Conservation (phyloP, 1,140 invertebrate species). For the Scaptomyza pallida region DNA sequence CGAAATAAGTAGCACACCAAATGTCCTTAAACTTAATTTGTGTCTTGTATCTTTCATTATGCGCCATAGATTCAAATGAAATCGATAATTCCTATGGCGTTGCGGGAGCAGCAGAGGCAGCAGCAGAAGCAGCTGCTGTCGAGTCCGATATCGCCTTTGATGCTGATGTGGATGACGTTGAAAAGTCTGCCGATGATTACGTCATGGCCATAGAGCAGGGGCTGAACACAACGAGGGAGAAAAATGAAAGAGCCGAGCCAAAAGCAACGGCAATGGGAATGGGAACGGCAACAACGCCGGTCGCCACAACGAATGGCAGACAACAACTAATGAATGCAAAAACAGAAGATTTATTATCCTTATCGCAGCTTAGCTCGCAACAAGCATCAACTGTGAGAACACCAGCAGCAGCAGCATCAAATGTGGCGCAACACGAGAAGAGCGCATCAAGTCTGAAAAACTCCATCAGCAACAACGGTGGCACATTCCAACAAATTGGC, state of each 20-base stretch:
- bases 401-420: conserved; percentile 11
- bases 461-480: conserved; percentile 35
- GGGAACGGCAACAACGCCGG: conserved; percentile 24
- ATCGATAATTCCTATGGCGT: conserved; percentile 77
- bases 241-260: conserved; percentile 27
- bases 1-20: conserved; percentile 6
- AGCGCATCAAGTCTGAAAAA: conserved; percentile 47
- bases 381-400: conserved; percentile 43
- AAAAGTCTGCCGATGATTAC: conserved; percentile 58
- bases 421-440: conserved; percentile 33
- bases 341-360: conserved; percentile 64
- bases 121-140: conserved; percentile 22
- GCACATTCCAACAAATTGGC: conserved; percentile 68
- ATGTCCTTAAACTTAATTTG: conserved; percentile 41
- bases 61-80: conserved; percentile 73
- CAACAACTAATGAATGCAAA: conserved; percentile 51
- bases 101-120: conserved; percentile 23
- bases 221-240: conserved; percentile 22
- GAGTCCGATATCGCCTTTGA: conserved; percentile 12
- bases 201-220: conserved; percentile 50
- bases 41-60: conserved; percentile 40
- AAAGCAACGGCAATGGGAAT: conserved; percentile 13
- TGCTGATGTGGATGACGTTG: conserved; percentile 43
- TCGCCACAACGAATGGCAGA: conserved; percentile 23
- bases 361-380: conserved; percentile 62